These are phyloP conservation scores for Caenorhabditis tropicalis DNA, from an alignment of 1,140 invertebrate genomes.

Conservation along the genomic window DNA sequence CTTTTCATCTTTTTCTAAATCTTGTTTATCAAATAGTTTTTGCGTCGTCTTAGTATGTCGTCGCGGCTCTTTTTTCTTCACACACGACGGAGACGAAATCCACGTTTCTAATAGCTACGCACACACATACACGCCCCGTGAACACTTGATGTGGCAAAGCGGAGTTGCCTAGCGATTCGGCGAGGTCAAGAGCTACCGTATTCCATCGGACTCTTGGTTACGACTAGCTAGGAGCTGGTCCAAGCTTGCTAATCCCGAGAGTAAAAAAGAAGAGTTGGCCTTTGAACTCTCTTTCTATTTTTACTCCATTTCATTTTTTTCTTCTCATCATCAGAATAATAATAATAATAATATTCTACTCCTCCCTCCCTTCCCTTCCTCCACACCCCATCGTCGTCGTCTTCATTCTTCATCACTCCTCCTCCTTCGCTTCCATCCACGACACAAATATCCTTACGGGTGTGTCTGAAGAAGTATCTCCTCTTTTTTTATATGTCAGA, in stretches of 20 bases:
- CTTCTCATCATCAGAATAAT: not conserved
- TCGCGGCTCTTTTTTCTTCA: not conserved
- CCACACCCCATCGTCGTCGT: too few relatives aligned
- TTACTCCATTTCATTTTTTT: not conserved
- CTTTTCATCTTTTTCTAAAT: conserved; percentile 9
- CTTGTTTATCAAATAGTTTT: conserved; percentile 36
- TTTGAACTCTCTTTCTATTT: not conserved
- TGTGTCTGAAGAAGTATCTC: not conserved
- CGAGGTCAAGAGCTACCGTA: too few relatives aligned
- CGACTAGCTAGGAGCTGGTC: too few relatives aligned
- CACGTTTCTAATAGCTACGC: not conserved
- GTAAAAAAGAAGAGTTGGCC: too few relatives aligned
- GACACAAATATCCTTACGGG: not conserved
- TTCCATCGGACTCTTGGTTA: too few relatives aligned
- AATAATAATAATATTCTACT: not conserved
- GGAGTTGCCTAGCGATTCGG: too few relatives aligned
- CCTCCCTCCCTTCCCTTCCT: too few relatives aligned
- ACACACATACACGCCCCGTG: too few relatives aligned
- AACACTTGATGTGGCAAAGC: too few relatives aligned
- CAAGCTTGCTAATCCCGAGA: too few relatives aligned
- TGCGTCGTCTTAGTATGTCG: not conserved
- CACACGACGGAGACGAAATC: not conserved
- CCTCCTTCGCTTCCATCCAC: not conserved
- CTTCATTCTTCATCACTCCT: not conserved
- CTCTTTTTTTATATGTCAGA: not conserved